Conservation (phyloP, 2,113 vertebrate genomes). For the Thunnus thynnus region DNA sequence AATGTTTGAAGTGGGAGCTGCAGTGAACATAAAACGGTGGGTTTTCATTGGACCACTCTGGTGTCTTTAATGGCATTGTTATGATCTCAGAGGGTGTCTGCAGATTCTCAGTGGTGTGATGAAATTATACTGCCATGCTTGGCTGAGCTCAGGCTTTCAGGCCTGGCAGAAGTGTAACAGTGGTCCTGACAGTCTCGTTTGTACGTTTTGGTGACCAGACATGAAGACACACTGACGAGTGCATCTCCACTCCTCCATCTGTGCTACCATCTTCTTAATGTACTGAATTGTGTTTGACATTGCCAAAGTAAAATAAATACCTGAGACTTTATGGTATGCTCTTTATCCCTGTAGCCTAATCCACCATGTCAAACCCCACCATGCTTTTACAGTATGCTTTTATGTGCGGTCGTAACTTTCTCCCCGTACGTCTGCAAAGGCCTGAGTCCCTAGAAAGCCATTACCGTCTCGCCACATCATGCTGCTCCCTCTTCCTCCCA, state of each 20-base stretch:
- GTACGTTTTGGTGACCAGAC: conserved; percentile 16
- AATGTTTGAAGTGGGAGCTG: conserved; percentile 68
- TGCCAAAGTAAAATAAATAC: conserved; percentile 45
- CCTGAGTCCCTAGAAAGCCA: conserved; percentile 70
- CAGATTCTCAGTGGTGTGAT: conserved; percentile 70
- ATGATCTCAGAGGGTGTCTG: conserved; percentile 80
- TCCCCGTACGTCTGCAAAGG: conserved; percentile 31
- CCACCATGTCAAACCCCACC: neutral
- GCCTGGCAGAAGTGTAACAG: conserved; percentile 43
- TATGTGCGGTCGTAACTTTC: conserved; percentile 66
- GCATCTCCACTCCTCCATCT: conserved; percentile 5
- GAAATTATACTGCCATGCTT: conserved; percentile 70
- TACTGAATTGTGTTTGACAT: conserved; percentile 18
- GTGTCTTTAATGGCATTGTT: conserved; percentile 72
- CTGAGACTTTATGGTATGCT: conserved; percentile 12
- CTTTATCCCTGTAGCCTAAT: conserved; percentile 28
- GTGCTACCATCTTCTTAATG: neutral
- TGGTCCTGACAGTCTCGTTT: conserved; percentile 27
- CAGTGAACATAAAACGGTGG: conserved; percentile 46
- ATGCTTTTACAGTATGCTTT: conserved; percentile 58
- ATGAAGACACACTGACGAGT: neutral
- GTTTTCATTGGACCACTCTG: conserved; percentile 76
- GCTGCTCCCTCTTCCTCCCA: conserved; percentile 56
- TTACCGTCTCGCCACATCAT: conserved; percentile 63
- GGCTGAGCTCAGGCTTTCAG: conserved; percentile 30